Conservation (phyloP, 2,888 invertebrate species). For the Kryphioiulus occultus region DNA sequence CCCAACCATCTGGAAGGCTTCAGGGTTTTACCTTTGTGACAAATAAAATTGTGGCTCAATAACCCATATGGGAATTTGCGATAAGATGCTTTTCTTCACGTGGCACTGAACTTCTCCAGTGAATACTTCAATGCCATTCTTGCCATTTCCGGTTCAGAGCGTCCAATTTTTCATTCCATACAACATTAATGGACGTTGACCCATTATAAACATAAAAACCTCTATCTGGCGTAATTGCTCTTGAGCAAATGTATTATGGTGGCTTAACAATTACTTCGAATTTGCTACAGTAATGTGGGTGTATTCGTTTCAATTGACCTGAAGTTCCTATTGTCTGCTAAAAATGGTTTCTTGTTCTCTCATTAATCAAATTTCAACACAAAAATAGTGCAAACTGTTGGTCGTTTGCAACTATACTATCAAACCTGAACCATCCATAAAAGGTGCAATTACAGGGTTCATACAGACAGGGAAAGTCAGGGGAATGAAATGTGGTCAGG, state of each 20-base stretch:
- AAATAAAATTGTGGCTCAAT: conserved; percentile 11
- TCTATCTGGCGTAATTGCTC: too few relatives aligned
- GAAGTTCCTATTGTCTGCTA: too few relatives aligned
- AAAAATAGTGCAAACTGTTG: too few relatives aligned
- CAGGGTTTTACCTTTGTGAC: conserved; percentile 18
- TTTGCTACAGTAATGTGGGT: neutral
- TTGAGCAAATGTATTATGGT: neutral
- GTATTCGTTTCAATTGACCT: too few relatives aligned
- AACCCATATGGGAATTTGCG: conserved; percentile 19
- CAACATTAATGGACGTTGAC: neutral
- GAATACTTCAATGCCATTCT: neutral
- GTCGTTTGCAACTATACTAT: too few relatives aligned
- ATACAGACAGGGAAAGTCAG: too few relatives aligned
- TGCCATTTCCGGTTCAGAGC: neutral
- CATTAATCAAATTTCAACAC: too few relatives aligned
- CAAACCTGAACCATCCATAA: too few relatives aligned
- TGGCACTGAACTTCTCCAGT: neutral
- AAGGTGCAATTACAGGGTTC: too few relatives aligned
- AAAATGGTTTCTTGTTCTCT: too few relatives aligned
- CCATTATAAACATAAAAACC: too few relatives aligned
- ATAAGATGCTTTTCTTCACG: conserved; percentile 13
- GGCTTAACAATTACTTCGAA: neutral
- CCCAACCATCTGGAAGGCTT: neutral
- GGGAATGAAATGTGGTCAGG: too few relatives aligned
- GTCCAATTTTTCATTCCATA: neutral